Percentiles rank a stretch among this genome's conserved stretches.
phyloP scores from a whole-genome alignment of 1,140 invertebrate species.

The Asbolus verrucosus region DNA sequence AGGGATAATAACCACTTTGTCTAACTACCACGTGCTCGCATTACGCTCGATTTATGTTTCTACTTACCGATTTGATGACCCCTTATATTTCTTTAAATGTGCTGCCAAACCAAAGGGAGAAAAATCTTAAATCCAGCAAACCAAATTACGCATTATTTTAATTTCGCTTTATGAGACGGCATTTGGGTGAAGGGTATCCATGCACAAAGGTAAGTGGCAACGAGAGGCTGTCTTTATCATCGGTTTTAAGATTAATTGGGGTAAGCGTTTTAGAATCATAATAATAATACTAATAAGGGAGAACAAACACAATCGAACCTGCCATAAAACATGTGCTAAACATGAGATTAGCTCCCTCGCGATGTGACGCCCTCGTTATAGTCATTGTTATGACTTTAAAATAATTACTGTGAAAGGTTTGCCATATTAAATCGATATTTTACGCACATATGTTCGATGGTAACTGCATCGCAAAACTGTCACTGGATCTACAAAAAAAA shows the following conservation, averaged over 20 bases:
- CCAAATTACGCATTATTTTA: slow-evolving; percentile 9
- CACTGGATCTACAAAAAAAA: too few species aligned
- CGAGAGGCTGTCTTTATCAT: too few species aligned
- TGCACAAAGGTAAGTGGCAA: not conserved
- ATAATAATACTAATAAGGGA: slow-evolving; percentile 21
- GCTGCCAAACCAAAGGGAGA: not conserved
- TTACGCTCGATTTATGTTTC: slow-evolving; percentile 42
- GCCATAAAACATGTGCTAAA: slow-evolving; percentile 41
- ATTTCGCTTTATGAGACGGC: not conserved
- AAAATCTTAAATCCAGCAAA: slow-evolving; percentile 11
- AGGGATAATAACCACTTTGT: slow-evolving; percentile 45
- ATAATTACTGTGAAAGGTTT: slow-evolving; percentile 11
- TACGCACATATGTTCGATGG: slow-evolving; percentile 1
- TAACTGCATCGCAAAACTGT: not conserved
- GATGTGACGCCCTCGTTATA: slow-evolving; percentile 30
- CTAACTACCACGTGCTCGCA: slow-evolving; percentile 43
- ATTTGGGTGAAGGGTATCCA: not conserved
- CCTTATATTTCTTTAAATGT: slow-evolving; percentile 39
- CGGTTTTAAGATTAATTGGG: slow-evolving; percentile 7
- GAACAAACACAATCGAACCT: slow-evolving; percentile 30
- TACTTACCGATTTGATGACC: slow-evolving; percentile 41
- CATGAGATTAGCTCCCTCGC: slow-evolving; percentile 33
- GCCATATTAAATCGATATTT: slow-evolving; percentile 16
- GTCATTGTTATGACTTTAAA: slow-evolving; percentile 33
- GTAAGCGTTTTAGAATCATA: slow-evolving; percentile 15